A percentile compares a stretch with the other conserved stretches of the same genome.
phyloP scores from a whole-genome alignment of 2,888 invertebrate species.

The Thelaira solivaga region DNA sequence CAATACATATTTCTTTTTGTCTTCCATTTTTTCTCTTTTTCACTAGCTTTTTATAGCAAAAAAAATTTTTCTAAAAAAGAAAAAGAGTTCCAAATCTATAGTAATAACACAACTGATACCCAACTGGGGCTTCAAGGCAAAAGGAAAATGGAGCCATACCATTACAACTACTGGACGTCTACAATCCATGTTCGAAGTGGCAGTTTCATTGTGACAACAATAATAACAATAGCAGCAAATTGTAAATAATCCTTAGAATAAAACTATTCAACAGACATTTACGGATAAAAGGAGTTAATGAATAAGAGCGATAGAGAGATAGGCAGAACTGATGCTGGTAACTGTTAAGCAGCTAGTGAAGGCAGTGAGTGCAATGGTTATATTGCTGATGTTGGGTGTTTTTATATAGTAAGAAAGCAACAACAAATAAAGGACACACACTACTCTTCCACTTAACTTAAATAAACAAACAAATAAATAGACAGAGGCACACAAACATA shows the following conservation, averaged over 20 bases:
- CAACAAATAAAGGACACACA: constrained; percentile 6
- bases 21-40: constrained; percentile 1
- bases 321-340: neutral
- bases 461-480: constrained; percentile 7
- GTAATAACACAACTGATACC: neutral
- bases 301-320: neutral
- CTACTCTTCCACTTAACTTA: constrained; percentile 23
- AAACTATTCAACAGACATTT: neutral
- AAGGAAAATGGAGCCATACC: neutral
- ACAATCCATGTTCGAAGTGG: neutral
- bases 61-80: neutral
- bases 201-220: constrained; percentile 2
- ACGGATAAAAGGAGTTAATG: neutral
- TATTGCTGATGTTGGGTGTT: too few relatives aligned
- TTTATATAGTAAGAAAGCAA: neutral
- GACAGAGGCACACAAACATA: neutral
- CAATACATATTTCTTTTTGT: neutral
- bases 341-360: constrained; percentile 16
- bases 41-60: constrained; percentile 26
- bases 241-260: neutral
- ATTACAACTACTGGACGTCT: neutral
- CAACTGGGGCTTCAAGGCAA: neutral
- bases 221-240: neutral
- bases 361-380: neutral
- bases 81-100: too few relatives aligned